Conservation (phyloP, 2,797 vertebrate species). For the Sebastes itinus region DNA sequence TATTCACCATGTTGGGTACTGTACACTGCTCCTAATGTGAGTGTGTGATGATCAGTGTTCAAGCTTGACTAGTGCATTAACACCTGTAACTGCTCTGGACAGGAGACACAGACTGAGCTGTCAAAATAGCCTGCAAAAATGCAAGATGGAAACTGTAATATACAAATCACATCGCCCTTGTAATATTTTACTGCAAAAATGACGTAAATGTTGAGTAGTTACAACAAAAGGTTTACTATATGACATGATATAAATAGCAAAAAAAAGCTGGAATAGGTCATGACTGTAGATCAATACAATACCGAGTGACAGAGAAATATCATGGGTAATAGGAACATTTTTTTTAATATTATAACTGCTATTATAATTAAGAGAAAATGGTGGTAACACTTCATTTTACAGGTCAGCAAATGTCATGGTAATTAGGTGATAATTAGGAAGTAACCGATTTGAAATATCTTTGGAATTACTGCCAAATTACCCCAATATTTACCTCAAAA, state of each 20-base stretch:
- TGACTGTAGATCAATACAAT: constrained; percentile 10
- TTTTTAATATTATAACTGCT: not conserved
- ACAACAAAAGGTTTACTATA: constrained; percentile 15
- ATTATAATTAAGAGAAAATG: not conserved
- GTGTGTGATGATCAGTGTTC: not conserved
- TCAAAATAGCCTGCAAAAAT: not conserved
- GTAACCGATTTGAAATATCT: too few species aligned
- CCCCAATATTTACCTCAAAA: too few species aligned
- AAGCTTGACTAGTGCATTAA: not conserved
- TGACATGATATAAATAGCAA: constrained; percentile 7
- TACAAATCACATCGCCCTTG: not conserved
- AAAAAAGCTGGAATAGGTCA: not conserved
- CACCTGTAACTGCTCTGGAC: not conserved
- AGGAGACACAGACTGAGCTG: not conserved
- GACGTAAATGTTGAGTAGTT: not conserved
- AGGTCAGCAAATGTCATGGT: too few species aligned
- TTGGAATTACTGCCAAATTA: too few species aligned
- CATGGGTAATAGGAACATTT: not conserved
- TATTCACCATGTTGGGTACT: not conserved
- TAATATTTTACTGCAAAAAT: not conserved
- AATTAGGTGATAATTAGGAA: too few species aligned
- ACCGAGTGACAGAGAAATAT: not conserved
- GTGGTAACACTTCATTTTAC: too few species aligned
- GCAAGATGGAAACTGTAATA: not conserved
- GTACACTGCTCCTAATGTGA: not conserved